Evolutionary conservation across 92 coral and sea anemone genomes (phyloP), one percentile per base, ranked within the genome.

Genomic region (Isaurus tuberculatus): DNA sequence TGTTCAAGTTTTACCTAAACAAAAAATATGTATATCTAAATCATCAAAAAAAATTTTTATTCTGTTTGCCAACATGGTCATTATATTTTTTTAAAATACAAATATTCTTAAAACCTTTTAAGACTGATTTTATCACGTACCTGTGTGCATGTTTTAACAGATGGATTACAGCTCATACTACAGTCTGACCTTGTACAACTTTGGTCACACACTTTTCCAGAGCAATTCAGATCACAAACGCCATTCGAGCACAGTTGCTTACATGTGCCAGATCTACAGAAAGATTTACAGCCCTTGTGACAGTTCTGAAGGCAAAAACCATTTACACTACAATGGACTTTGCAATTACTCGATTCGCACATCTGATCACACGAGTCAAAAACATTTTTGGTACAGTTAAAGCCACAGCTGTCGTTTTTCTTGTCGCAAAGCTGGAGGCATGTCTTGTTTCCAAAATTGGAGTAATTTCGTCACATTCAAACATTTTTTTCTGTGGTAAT

Each of bases 231-330:
- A 27, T 58, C 33, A 28, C 81, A 75, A 7, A 49, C 3, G 43
- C 81, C 69, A 32, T 75, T 57, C 22, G 81, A 75, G 33, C 81
- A 75, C 34, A 75, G 25, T 42, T 75, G 81, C 22, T 75, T 75
- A 49, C 81, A 75, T 34, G 69, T 57, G 27, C 33, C 81, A 0
- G 81, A 75, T 23, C 20, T 75, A 25, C 81, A 75, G 4, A 40
- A 23, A 53, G 81, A 75, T 2, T 11, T 31, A 29, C 81, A 75
- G 0, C 81, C 81, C 23, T 75, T 75, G 32, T 55, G 33, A 31
- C 81, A 75, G 69, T 55, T 58, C 49, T 75, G 81, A 55, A 75
- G 81, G 33, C 81, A 75, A 15, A 30, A 75, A 20, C 81, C 81
- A 1, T 17, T n/a, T 37, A 60, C 67, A 20, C 25, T 17, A 33